Evolutionary conservation across 2,888 invertebrate species (phyloP).

Genomic region (Clitarchus hookeri): DNA sequence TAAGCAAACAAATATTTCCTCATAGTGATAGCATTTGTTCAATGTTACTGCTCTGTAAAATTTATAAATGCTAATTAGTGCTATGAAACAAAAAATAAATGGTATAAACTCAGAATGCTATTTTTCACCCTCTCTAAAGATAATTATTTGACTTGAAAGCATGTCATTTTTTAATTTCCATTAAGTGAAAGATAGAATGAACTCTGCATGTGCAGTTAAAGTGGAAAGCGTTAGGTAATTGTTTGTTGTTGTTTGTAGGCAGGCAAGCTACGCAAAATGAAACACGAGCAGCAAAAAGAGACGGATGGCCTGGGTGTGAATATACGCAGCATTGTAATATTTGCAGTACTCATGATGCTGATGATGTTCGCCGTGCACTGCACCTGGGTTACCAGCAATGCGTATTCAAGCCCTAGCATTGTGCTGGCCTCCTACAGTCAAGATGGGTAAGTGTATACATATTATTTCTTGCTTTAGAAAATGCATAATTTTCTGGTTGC

Average conservation of each 20-base stretch:
- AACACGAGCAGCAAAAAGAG: slow-evolving; percentile 66
- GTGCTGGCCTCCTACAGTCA: slow-evolving; percentile 96
- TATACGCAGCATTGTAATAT: slow-evolving; percentile 86
- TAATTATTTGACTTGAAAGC: too few relatives aligned
- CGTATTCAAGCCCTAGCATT: slow-evolving; percentile 98
- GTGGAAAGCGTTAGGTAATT: not conserved
- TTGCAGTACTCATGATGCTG: slow-evolving; percentile 87
- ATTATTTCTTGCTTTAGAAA: not conserved
- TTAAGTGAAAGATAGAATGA: too few relatives aligned
- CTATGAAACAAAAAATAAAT: too few relatives aligned
- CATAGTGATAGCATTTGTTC: too few relatives aligned
- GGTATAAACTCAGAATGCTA: too few relatives aligned
- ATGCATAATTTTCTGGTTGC: too few relatives aligned
- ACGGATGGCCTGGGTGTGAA: slow-evolving; percentile 83
- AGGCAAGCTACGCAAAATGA: slow-evolving; percentile 82
- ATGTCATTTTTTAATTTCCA: too few relatives aligned
- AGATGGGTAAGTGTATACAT: slow-evolving; percentile 72
- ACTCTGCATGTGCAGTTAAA: too few relatives aligned
- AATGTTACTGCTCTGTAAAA: too few relatives aligned
- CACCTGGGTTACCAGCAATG: slow-evolving; percentile 99
- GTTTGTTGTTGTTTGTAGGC: slow-evolving; percentile 60
- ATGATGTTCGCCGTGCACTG: slow-evolving; percentile 98
- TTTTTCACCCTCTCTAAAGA: too few relatives aligned
- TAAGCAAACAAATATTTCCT: too few relatives aligned
- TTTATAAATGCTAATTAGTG: too few relatives aligned